Base-by-base conservation (phyloP, 2,113 vertebrate species). In the Ibidorhyncha struthersii region DNA sequence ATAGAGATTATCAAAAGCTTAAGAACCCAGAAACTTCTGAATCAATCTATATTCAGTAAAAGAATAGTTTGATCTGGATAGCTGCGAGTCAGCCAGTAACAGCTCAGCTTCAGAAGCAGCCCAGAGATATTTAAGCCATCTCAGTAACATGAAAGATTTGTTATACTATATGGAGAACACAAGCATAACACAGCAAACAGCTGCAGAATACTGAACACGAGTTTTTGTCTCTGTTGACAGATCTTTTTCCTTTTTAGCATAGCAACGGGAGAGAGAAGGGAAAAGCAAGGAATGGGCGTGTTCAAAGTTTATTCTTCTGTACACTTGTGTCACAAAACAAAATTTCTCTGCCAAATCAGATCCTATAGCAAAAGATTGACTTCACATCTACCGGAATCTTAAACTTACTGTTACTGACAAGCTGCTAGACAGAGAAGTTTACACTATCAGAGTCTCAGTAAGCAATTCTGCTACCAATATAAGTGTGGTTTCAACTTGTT, bases 231-330 rank as follows among this genome's bases (percentile, higher is more conserved):
- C 61, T 38, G 19, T 15, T 81, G 32, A 74, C 21, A 74, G 8
- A 53, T 45, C 8, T 53, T 74, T n/a, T 73, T 26, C 17, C 29
- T 26, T 56, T 62, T 47, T 22, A 69, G 43, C 16, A 69, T 4
- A 67, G 12, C 20, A 76, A 85, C 3, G 3, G 30, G 23, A 93
- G 89, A 86, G 30, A 47, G 26, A 91, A 89, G 15, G 7, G 4
- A 36, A 74, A 56, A 72, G 7, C 1, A 1, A 82, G 12, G 12
- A 90, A 77, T 0, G 8, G n/a, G 4, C 3, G 19, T 3, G 3
- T 61, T 55, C 5, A 8, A 65, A 78, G 15, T 58, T 81, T 45
- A 14, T 32, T 73, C 12, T 52, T 38, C 53, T n/a, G 14, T 14
- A 52, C 40, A 25, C 2, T 41, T 36, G 13, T 27, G 8, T 19